These are phyloP conservation scores for Micromussa lordhowensis DNA, from an alignment of 92 coral and sea anemone genomes.

Conservation along the genomic window DNA sequence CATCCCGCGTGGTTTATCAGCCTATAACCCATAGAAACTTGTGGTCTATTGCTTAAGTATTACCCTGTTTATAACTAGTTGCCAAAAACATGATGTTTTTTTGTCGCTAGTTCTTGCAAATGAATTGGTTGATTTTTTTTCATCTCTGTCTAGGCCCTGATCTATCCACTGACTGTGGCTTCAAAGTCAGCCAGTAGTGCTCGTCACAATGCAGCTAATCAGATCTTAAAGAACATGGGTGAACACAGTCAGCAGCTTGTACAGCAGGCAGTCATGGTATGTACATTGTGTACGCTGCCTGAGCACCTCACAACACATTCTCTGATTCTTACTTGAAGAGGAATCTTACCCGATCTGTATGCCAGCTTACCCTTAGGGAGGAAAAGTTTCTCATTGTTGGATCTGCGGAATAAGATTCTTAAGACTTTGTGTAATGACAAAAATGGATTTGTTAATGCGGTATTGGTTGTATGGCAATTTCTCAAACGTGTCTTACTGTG, in stretches of 20 bases:
- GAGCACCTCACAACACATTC: neutral
- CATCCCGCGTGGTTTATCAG: too few species aligned
- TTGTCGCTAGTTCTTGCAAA: neutral
- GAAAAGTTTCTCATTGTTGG: neutral
- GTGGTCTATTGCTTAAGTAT: neutral
- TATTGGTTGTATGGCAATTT: neutral
- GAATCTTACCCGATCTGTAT: too few species aligned
- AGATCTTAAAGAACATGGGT: slow-evolving; percentile 99
- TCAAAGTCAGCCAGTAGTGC: slow-evolving; percentile 99
- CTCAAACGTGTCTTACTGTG: neutral
- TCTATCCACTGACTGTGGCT: slow-evolving; percentile 97
- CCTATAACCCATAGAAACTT: too few species aligned
- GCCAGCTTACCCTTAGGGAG: too few species aligned
- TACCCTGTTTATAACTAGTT: too few species aligned
- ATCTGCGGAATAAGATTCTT: neutral
- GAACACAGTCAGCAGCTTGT: slow-evolving; percentile 98
- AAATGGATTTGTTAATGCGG: neutral
- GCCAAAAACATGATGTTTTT: neutral
- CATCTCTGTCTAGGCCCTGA: slow-evolving; percentile 77
- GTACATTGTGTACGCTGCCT: neutral
- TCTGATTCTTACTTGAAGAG: neutral
- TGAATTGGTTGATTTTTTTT: neutral
- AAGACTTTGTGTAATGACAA: neutral
- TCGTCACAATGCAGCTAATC: slow-evolving; percentile 95
- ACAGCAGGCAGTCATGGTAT: slow-evolving; percentile 97